Evolutionary conservation across 2,113 vertebrate species (phyloP), one percentile per base, ranked within the genome.

Genomic region (Castor canadensis): DNA sequence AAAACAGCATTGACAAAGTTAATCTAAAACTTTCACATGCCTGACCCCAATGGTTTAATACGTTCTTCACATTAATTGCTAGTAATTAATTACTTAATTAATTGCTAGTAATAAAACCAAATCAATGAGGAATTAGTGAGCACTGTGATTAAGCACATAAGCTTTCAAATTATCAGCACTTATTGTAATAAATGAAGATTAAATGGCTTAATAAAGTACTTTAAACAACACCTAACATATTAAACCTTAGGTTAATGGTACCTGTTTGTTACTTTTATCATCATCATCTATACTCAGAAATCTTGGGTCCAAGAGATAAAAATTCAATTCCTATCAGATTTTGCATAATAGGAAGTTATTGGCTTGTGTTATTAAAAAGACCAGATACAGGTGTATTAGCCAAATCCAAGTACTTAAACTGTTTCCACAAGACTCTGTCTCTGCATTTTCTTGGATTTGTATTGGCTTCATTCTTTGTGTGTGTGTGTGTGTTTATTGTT

Each of bases 51-150:
- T 83, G 89, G 40, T 87, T 71, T 87, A 69, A 69, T 91, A 77
- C 8, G 83, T 71, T 96, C 35, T 52, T 71, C 38, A n/a, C 30
- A 60, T 72, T 83, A 76, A 87, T 87, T 76, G 64, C 76, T n/a
- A n/a, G n/a, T n/a, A n/a, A n/a, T n/a, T n/a, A n/a, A n/a, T n/a
- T n/a, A n/a, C n/a, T n/a, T n/a, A n/a, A n/a, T n/a, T n/a, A n/a
- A n/a, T n/a, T 83, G 38, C 38, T 82, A 82, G 58, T 81, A 90
- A 62, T 96, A 73, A 84, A 92, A 67, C 56, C 32, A 81, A 86
- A 82, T 71, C 56, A 90, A 71, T 87, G 49, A 94, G 24, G 56
- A 81, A 93, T 7, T 69, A 22, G 5, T 86, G 49, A 93, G 38
- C 26, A 45, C 73, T 64, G 30, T 54, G 43, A 22, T 73, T 81